These are phyloP conservation scores for Carpatolechia fugitivella DNA, from an alignment of 2,888 invertebrate species.

Conservation along the genomic window DNA sequence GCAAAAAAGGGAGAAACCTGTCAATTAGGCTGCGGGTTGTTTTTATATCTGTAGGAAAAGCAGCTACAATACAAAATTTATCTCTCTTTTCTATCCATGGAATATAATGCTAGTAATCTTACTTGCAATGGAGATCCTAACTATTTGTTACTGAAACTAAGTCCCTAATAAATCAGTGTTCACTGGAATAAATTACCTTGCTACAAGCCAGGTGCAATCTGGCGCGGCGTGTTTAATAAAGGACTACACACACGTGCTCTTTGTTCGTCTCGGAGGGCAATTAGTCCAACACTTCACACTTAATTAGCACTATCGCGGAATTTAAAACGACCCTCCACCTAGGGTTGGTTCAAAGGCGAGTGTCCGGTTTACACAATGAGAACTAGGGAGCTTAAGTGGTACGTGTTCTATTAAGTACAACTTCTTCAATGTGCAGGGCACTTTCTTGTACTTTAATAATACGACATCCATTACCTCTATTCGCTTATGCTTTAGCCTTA, in stretches of 20 bases:
- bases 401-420: conserved; percentile 19
- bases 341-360: conserved; percentile 32
- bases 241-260: conserved; percentile 36
- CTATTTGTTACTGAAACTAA: conserved; percentile 14
- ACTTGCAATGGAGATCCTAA: not conserved
- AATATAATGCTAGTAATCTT: not conserved
- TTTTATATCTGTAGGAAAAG: no score
- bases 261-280: conserved; percentile 43
- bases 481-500: no score
- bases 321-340: conserved; percentile 40
- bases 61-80: no score
- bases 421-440: not conserved
- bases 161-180: conserved; percentile 18
- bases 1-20: no score
- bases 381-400: conserved; percentile 23
- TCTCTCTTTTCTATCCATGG: not conserved
- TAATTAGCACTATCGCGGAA: conserved; percentile 50
- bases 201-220: conserved; percentile 36
- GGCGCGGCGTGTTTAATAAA: conserved; percentile 37
- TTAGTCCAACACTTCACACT: conserved; percentile 51
- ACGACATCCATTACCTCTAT: no score
- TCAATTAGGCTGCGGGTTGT: no score
- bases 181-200: conserved; percentile 17
- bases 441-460: not conserved
- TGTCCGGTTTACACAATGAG: conserved; percentile 35